Percentiles rank a stretch among this genome's conserved stretches.
phyloP scores from a whole-genome alignment of 1,140 invertebrate genomes.

The Brachionus rotundiformis region DNA sequence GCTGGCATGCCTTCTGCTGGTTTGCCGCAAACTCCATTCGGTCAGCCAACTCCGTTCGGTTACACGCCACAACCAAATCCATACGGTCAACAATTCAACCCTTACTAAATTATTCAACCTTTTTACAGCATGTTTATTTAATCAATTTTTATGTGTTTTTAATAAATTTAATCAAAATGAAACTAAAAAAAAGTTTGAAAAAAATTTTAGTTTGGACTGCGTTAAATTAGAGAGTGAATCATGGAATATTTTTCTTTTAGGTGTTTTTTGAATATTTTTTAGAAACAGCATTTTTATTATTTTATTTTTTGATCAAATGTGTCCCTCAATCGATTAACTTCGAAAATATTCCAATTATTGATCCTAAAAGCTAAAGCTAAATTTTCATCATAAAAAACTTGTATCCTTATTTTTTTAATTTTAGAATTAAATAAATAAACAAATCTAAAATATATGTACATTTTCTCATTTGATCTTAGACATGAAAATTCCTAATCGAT shows the following conservation, averaged over 20 bases:
- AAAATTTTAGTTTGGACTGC: slow-evolving; percentile 4
- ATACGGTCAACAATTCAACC: slow-evolving; percentile 25
- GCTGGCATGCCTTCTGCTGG: not conserved
- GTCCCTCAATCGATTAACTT: slow-evolving; percentile 1
- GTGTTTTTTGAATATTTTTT: not conserved
- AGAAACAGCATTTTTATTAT: slow-evolving; percentile 9
- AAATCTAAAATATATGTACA: too few relatives aligned
- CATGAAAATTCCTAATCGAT: too few relatives aligned
- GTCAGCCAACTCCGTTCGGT: slow-evolving; percentile 16
- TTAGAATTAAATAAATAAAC: slow-evolving; percentile 7
- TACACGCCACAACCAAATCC: not conserved
- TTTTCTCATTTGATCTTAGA: not conserved
- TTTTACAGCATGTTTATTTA: slow-evolving; percentile 30
- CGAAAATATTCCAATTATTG: slow-evolving; percentile 4
- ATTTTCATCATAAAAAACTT: not conserved
- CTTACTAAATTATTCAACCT: slow-evolving; percentile 18
- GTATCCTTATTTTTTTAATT: slow-evolving; percentile 11
- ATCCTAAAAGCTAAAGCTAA: not conserved
- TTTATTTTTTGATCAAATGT: not conserved
- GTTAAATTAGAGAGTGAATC: not conserved
- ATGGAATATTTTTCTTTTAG: slow-evolving; percentile 20
- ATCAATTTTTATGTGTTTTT: slow-evolving; percentile 43
- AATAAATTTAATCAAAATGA: slow-evolving; percentile 30
- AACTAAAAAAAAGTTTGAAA: not conserved
- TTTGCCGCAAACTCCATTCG: slow-evolving; percentile 37